These are phyloP conservation scores for Rhadinocentrus ornatus DNA, from an alignment of 2,797 vertebrate genomes.

Conservation along the genomic window DNA sequence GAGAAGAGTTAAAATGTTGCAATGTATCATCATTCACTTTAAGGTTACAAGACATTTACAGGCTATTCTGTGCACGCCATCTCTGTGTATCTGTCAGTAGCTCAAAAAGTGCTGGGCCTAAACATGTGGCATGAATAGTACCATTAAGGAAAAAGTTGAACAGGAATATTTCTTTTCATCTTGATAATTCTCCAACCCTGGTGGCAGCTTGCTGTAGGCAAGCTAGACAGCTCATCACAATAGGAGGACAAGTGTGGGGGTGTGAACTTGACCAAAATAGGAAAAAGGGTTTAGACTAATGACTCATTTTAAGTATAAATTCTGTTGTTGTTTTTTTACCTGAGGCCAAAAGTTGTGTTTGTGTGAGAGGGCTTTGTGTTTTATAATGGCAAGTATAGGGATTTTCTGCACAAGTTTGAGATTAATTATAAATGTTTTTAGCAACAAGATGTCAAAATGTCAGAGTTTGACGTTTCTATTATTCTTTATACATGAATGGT, in stretches of 20 bases:
- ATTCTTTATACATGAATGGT: background rate
- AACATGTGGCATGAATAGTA: constrained; percentile 14
- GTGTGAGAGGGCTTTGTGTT: constrained; percentile 10
- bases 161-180: constrained; percentile 4
- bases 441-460: constrained; percentile 18
- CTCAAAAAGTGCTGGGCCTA: background rate
- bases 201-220: constrained; percentile 17
- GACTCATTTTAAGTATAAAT: constrained; percentile 9
- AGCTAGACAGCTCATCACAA: constrained; percentile 38
- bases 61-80: background rate
- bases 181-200: constrained; percentile 7
- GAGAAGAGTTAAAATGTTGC: background rate
- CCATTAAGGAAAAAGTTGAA: constrained; percentile 17
- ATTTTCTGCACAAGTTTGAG: constrained; percentile 1
- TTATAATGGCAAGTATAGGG: constrained; percentile 12
- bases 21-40: background rate
- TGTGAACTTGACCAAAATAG: constrained; percentile 43
- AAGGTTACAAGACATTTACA: background rate
- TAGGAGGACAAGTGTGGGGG: constrained; percentile 34
- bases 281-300: constrained; percentile 48
- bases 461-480: constrained; percentile 3
- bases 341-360: constrained; percentile 21
- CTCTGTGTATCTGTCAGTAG: background rate
- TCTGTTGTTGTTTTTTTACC: constrained; percentile 14
- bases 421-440: constrained; percentile 12